These are phyloP conservation scores for Tenualosa thibaudeaui DNA, from an alignment of 2,797 vertebrate genomes.

Conservation along the genomic window DNA sequence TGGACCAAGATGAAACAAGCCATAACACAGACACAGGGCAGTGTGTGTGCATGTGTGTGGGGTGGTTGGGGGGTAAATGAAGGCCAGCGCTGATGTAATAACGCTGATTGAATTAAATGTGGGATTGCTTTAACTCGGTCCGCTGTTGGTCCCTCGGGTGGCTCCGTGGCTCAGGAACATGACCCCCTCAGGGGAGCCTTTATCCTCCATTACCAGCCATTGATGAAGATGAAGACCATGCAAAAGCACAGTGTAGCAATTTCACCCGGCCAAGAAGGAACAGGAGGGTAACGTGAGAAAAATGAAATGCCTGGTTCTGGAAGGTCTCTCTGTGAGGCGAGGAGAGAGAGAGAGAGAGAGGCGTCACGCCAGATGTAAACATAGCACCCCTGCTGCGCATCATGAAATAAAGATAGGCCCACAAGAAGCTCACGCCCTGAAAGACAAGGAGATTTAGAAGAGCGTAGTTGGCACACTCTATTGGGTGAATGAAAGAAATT, in stretches of 20 bases:
- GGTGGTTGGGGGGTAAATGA: neutral
- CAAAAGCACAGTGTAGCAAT: neutral
- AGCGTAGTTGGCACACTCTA: neutral
- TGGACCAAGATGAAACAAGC: neutral
- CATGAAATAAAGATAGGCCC: conserved; percentile 14
- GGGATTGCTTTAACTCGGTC: neutral
- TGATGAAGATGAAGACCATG: neutral
- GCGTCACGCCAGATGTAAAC: neutral
- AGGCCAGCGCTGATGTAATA: neutral
- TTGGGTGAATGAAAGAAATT: too few species aligned
- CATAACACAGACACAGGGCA: neutral
- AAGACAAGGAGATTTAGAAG: conserved; percentile 7
- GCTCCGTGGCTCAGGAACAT: neutral
- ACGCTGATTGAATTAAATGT: conserved; percentile 20
- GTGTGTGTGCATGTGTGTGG: neutral
- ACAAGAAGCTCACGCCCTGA: neutral
- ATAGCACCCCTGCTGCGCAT: neutral
- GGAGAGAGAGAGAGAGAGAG: neutral
- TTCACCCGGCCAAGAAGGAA: neutral
- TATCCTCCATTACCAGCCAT: conserved; percentile 1
- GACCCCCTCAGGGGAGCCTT: neutral
- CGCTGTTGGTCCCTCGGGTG: neutral
- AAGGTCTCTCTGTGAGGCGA: neutral
- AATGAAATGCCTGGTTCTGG: neutral
- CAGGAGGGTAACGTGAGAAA: neutral